Evolutionary conservation across 2,888 invertebrate species (phyloP).

Genomic region (Drosophila ezoana): DNA sequence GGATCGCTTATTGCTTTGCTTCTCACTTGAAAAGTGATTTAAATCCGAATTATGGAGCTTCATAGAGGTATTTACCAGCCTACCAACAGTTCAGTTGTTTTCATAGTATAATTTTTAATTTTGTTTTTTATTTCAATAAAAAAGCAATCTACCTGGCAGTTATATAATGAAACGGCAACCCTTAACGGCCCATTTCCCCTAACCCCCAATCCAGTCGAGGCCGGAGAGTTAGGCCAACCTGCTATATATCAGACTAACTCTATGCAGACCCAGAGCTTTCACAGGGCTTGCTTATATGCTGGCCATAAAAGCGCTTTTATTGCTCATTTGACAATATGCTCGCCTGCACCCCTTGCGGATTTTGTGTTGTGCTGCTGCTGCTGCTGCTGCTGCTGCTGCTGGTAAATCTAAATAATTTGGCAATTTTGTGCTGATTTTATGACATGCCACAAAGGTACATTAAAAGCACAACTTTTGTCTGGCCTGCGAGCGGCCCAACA

Average conservation of each 20-base stretch:
- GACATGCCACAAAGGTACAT: conserved; percentile 71
- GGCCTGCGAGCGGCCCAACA: conserved; percentile 10
- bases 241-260: conserved; percentile 16
- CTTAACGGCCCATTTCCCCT: conserved; percentile 32
- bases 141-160: conserved; percentile 50
- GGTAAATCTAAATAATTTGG: conserved; percentile 81
- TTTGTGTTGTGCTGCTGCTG: conserved; percentile 11
- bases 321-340: conserved; percentile 81
- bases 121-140: conserved; percentile 75
- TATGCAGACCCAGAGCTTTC: conserved; percentile 29
- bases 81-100: not conserved
- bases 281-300: conserved; percentile 32
- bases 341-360: conserved; percentile 20
- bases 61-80: too few species aligned
- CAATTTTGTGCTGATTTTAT: conserved; percentile 80
- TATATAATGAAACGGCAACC: conserved; percentile 22
- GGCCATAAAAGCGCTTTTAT: conserved; percentile 77
- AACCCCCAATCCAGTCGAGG: not conserved
- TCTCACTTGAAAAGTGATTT: not conserved
- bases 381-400: conserved; percentile 41
- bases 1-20: not conserved
- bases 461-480: conserved; percentile 47
- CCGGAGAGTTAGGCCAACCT: conserved; percentile 55
- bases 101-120: conserved; percentile 36
- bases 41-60: too few species aligned